Percentiles rank a stretch among this genome's conserved stretches.
Conservation (phyloP, 2,797 vertebrate genomes). For the Pyrrhura leucotis region DNA sequence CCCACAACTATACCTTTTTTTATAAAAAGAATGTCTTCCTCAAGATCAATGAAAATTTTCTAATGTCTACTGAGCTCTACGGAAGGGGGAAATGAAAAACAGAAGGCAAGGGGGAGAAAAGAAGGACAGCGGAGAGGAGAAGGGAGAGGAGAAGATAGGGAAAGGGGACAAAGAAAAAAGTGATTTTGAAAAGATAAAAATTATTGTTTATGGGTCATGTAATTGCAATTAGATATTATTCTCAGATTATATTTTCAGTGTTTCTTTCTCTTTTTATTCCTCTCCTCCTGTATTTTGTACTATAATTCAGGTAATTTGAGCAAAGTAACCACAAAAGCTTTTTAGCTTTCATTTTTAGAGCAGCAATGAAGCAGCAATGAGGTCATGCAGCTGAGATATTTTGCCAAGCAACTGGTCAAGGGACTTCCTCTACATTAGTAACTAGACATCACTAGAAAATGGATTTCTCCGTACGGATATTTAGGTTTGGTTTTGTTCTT, state of each 20-base stretch:
- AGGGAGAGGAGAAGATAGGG: too few species aligned
- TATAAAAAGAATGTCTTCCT: not conserved
- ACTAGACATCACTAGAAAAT: not conserved
- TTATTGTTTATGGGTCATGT: not conserved
- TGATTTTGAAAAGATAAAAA: not conserved
- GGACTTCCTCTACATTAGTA: not conserved
- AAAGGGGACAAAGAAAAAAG: fast-evolving
- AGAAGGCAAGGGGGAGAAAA: fast-evolving
- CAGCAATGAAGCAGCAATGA: not conserved
- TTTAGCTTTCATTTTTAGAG: not conserved
- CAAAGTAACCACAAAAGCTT: not conserved
- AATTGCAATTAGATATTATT: not conserved
- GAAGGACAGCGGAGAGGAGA: fast-evolving
- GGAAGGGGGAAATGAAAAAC: not conserved
- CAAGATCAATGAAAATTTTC: not conserved
- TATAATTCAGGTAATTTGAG: not conserved
- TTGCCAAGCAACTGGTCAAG: not conserved
- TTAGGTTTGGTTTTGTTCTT: not conserved
- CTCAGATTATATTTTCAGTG: not conserved
- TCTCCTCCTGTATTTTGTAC: not conserved
- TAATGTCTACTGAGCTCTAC: not conserved
- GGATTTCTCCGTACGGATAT: fast-evolving
- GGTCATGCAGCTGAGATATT: not conserved
- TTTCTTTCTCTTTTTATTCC: not conserved
- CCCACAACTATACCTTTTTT: not conserved